Conservation (phyloP, 2,888 invertebrate genomes). For the Pseudococcus viburni region DNA sequence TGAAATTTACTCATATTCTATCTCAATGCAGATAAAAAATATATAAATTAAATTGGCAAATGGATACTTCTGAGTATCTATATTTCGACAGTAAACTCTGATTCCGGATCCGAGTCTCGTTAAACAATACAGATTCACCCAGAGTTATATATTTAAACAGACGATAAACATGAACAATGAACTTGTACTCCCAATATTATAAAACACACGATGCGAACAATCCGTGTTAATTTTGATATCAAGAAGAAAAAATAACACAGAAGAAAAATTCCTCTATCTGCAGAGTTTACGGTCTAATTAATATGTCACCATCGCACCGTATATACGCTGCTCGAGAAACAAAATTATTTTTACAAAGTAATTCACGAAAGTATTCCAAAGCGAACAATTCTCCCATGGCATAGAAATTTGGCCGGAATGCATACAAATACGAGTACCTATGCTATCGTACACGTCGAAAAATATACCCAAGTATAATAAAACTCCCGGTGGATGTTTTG, state of each 20-base stretch:
- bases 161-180: conserved; percentile 41
- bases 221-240: conserved; percentile 26
- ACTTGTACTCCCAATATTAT: conserved; percentile 35
- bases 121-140: background rate
- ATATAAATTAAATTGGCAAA: background rate
- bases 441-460: background rate
- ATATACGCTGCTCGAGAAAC: background rate
- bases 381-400: conserved; percentile 23
- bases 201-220: conserved; percentile 20
- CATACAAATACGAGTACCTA: background rate
- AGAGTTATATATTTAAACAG: conserved; percentile 5
- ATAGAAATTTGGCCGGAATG: conserved; percentile 37
- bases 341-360: conserved; percentile 41
- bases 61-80: background rate
- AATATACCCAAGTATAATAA: conserved; percentile 3
- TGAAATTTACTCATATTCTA: too few species aligned
- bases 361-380: conserved; percentile 49
- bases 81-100: background rate
- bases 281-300: conserved; percentile 58
- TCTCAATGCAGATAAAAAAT: background rate
- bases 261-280: conserved; percentile 37
- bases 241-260: background rate
- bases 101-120: background rate
- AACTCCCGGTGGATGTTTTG: conserved; percentile 17
- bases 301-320: conserved; percentile 42